Percentiles rank a stretch among this genome's conserved stretches.
phyloP scores from a whole-genome alignment of 30 jellyfish, hydroid and myxozoan genomes.

The Aurelia aurita complex sp. Pacific region DNA sequence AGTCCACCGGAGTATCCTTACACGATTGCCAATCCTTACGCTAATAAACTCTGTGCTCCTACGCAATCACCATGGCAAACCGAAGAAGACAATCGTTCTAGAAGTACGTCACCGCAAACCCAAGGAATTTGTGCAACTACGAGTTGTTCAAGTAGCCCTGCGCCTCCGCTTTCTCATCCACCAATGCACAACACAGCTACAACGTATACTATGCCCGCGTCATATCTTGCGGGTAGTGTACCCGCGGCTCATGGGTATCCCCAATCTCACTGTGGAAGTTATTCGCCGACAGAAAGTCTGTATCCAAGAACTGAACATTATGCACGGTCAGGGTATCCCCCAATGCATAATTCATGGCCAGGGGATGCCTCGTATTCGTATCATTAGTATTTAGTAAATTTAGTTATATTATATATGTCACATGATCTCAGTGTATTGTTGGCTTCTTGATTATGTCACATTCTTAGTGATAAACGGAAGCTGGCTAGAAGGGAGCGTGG shows the following conservation, averaged over 20 bases:
- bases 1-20: constrained; percentile 85
- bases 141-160: constrained; percentile 69
- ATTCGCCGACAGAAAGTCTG: constrained; percentile 78
- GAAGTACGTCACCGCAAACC: constrained; percentile 80
- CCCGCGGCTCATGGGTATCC: constrained; percentile 72
- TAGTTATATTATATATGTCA: neutral
- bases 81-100: constrained; percentile 69
- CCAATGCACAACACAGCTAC: constrained; percentile 75
- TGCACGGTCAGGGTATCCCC: constrained; percentile 65
- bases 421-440: too few relatives aligned
- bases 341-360: constrained; percentile 75
- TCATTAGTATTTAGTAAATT: constrained; percentile 17
- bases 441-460: too few relatives aligned
- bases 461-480: too few relatives aligned
- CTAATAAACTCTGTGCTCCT: constrained; percentile 65
- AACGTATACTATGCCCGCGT: constrained; percentile 50
- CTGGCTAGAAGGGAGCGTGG: too few relatives aligned
- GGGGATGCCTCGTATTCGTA: constrained; percentile 71
- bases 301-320: constrained; percentile 70
- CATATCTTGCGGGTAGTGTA: constrained; percentile 53
- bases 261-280: constrained; percentile 65
- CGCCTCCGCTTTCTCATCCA: constrained; percentile 91
- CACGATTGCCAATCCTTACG: constrained; percentile 49
- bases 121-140: constrained; percentile 71
- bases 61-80: constrained; percentile 70